A percentile compares a stretch with the other conserved stretches of the same genome.
These are phyloP conservation scores for Mactra quadrangularis DNA, from an alignment of 1,140 invertebrate genomes.

Conservation along the genomic window DNA sequence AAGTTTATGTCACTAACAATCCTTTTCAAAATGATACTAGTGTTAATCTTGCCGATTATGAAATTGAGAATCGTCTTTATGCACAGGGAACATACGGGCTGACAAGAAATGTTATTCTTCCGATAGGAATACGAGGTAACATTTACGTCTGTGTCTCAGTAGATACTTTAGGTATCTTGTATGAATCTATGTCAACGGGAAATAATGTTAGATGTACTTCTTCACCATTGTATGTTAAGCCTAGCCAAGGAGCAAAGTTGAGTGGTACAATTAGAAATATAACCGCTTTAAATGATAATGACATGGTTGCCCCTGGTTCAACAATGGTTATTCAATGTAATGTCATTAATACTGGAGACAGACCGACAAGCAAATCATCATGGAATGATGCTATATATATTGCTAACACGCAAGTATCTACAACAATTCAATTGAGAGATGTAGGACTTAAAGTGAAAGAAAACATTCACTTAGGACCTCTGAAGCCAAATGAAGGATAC, in stretches of 20 bases:
- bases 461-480: neutral
- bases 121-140: neutral
- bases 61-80: neutral
- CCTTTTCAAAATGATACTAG: neutral
- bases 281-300: neutral
- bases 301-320: neutral
- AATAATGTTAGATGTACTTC: slow-evolving; percentile 2
- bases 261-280: neutral
- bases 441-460: neutral
- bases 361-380: neutral
- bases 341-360: slow-evolving; percentile 5
- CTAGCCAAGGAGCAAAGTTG: neutral
- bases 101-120: neutral
- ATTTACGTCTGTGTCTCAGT: slow-evolving; percentile 1
- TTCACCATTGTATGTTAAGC: neutral
- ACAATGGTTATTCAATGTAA: neutral
- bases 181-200: neutral
- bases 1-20: neutral
- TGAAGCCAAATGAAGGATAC: neutral
- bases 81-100: neutral
- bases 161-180: neutral
- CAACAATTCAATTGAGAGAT: neutral
- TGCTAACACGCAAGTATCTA: neutral
- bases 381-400: slow-evolving; percentile 31
- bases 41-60: neutral